Conservation (phyloP, 1,140 invertebrate species). For the Araneus ventricosus region DNA sequence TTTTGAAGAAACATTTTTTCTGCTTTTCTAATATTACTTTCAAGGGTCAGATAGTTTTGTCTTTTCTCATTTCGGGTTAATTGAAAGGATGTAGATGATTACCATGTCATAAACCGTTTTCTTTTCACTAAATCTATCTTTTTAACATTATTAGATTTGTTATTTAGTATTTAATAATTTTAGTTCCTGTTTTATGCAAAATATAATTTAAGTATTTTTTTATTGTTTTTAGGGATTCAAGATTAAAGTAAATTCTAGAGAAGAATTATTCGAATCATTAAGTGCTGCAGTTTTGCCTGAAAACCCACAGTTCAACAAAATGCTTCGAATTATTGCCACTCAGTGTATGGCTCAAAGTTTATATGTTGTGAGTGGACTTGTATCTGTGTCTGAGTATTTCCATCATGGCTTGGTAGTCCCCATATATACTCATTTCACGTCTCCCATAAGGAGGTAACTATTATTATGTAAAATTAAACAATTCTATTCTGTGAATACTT, state of each 20-base stretch:
- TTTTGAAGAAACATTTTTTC: too few relatives aligned
- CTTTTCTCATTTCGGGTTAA: too few relatives aligned
- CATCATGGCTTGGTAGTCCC: constrained; percentile 95
- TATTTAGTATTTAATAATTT: neutral
- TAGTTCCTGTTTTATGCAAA: too few relatives aligned
- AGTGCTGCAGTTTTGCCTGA: constrained; percentile 85
- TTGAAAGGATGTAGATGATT: too few relatives aligned
- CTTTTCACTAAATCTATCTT: too few relatives aligned
- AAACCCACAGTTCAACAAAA: constrained; percentile 94
- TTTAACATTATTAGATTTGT: too few relatives aligned
- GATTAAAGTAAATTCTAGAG: constrained; percentile 81
- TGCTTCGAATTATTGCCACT: constrained; percentile 96
- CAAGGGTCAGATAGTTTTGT: too few relatives aligned
- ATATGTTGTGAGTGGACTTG: constrained; percentile 96
- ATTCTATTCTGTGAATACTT: neutral
- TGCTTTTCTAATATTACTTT: too few relatives aligned
- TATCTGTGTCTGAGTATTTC: constrained; percentile 85
- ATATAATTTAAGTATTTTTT: neutral
- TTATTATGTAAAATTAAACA: neutral
- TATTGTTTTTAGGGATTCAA: constrained; percentile 77
- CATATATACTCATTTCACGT: constrained; percentile 98
- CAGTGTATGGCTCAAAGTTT: constrained; percentile 99
- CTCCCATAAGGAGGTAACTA: constrained; percentile 96
- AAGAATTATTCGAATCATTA: constrained; percentile 89
- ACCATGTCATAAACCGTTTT: too few relatives aligned